phyloP scores from a whole-genome alignment of 2,797 vertebrate species.

The Esox lucius region DNA sequence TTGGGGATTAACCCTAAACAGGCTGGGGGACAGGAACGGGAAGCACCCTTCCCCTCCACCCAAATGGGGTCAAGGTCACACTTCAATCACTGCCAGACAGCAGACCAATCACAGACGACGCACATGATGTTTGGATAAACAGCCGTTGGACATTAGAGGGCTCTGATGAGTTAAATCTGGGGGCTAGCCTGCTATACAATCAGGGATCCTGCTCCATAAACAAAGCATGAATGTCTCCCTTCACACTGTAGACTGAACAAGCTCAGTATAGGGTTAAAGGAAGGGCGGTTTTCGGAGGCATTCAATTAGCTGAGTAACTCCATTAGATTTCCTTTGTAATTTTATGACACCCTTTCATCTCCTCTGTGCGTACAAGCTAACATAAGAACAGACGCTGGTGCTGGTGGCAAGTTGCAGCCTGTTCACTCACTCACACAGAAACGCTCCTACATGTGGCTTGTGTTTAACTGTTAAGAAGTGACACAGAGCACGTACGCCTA shows the following conservation, averaged over 20 bases:
- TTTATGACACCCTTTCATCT: constrained; percentile 69
- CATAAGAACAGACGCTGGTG: constrained; percentile 48
- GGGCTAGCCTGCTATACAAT: neutral
- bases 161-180: neutral
- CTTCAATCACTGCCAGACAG: constrained; percentile 38
- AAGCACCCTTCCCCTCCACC: constrained; percentile 12
- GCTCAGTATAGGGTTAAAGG: constrained; percentile 29
- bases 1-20: constrained; percentile 58
- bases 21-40: constrained; percentile 39
- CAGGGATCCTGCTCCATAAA: neutral
- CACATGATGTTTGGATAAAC: constrained; percentile 20
- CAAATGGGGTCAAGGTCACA: constrained; percentile 52
- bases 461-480: constrained; percentile 22
- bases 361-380: constrained; percentile 46
- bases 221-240: constrained; percentile 4
- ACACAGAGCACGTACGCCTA: constrained; percentile 19
- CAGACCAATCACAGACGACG: constrained; percentile 26
- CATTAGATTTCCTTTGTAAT: constrained; percentile 62
- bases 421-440: constrained; percentile 36
- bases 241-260: constrained; percentile 19
- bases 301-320: constrained; percentile 60
- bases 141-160: neutral
- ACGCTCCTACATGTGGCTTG: constrained; percentile 16
- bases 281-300: constrained; percentile 23
- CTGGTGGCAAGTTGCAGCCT: constrained; percentile 51